A percentile compares a stretch with the other conserved stretches of the same genome.
These are phyloP conservation scores for Herminia tarsipennalis DNA, from an alignment of 2,888 invertebrate genomes.

Conservation along the genomic window DNA sequence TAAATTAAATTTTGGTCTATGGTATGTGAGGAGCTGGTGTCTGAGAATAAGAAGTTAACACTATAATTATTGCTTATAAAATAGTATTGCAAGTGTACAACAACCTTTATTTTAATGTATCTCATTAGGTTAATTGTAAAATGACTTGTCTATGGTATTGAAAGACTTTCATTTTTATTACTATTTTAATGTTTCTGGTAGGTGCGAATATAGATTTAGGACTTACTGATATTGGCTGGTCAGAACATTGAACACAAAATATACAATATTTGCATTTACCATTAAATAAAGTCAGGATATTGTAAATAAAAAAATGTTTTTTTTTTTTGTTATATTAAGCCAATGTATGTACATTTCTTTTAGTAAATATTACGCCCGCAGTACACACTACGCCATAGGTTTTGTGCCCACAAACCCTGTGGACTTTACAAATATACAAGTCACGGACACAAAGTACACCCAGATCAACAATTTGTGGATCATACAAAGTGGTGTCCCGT, in stretches of 20 bases:
- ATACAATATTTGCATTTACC: constrained; percentile 51
- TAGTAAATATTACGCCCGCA: too few relatives aligned
- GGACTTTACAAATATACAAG: too few relatives aligned
- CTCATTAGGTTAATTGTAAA: constrained; percentile 63
- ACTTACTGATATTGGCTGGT: constrained; percentile 44
- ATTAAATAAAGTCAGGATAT: constrained; percentile 47
- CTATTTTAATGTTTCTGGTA: constrained; percentile 39
- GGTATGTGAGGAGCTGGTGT: too few relatives aligned
- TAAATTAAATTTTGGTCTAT: too few relatives aligned
- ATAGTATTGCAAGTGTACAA: constrained; percentile 32
- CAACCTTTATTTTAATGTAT: constrained; percentile 39
- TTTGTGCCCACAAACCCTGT: too few relatives aligned
- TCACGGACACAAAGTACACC: too few relatives aligned
- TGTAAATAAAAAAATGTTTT: constrained; percentile 75
- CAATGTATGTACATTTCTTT: too few relatives aligned
- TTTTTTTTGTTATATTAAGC: constrained; percentile 80
- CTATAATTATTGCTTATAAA: not conserved
- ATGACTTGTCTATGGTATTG: constrained; percentile 52
- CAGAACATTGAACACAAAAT: constrained; percentile 42
- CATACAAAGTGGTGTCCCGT: too few relatives aligned
- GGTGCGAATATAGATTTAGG: constrained; percentile 45
- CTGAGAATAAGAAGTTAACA: too few relatives aligned
- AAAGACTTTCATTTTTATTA: constrained; percentile 54
- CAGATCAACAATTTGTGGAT: too few relatives aligned
- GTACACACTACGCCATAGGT: too few relatives aligned